Evolutionary conservation across 2,888 invertebrate species (phyloP).

Genomic region (Hoplodrina ambigua): DNA sequence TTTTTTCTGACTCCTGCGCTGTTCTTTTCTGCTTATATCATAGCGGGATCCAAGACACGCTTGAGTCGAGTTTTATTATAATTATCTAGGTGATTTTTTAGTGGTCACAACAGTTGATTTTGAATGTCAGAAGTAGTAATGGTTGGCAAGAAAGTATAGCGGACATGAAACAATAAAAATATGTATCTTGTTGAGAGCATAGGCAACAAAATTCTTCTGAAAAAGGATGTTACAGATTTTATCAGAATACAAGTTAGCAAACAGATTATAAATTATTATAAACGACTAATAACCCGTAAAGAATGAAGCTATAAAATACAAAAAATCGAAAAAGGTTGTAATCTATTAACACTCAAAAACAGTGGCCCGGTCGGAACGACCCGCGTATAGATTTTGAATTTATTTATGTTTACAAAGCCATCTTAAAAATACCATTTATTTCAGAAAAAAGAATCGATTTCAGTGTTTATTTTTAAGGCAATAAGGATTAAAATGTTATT

Average conservation of each 20-base stretch:
- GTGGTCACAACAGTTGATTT: too few species aligned
- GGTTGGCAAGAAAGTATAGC: too few species aligned
- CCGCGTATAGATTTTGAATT: conserved; percentile 83
- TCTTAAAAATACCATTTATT: conserved; percentile 12
- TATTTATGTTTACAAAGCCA: conserved; percentile 76
- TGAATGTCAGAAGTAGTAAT: too few species aligned
- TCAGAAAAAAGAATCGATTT: conserved; percentile 7
- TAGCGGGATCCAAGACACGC: too few species aligned
- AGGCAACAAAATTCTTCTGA: not conserved
- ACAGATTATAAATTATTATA: conserved; percentile 35
- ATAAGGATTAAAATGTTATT: conserved; percentile 22
- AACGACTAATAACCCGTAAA: conserved; percentile 49
- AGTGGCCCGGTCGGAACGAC: conserved; percentile 79
- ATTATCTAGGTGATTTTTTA: too few species aligned
- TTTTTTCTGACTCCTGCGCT: too few species aligned
- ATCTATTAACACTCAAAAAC: conserved; percentile 87
- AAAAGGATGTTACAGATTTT: conserved; percentile 7
- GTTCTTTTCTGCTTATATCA: too few species aligned
- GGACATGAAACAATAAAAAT: too few species aligned
- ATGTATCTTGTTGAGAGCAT: not conserved
- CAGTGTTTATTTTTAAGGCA: conserved; percentile 23
- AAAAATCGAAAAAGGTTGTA: conserved; percentile 62
- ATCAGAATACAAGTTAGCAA: conserved; percentile 22
- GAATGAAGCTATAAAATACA: conserved; percentile 75
- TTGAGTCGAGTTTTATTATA: too few species aligned